These are phyloP conservation scores for Gymnocheta viridis DNA, from an alignment of 2,888 invertebrate genomes.

Conservation along the genomic window DNA sequence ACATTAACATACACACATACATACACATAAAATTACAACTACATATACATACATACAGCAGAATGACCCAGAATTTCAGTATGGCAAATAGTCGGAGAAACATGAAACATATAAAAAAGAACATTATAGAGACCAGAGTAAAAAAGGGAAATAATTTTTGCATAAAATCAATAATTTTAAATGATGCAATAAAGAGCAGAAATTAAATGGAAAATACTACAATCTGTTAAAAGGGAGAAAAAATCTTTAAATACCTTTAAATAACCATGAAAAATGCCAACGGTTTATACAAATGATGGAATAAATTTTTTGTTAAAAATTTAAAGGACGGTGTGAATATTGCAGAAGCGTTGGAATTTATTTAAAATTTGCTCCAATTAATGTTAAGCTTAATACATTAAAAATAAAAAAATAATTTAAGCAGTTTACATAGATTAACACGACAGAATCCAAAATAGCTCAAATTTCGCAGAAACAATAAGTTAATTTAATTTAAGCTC, in stretches of 20 bases:
- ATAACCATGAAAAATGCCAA: constrained; percentile 18
- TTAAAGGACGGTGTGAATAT: not conserved
- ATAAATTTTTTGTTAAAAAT: constrained; percentile 13
- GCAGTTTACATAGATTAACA: too few species aligned
- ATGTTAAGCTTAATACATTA: not conserved
- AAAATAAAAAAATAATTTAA: not conserved
- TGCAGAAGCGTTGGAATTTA: not conserved
- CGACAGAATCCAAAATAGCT: not conserved
- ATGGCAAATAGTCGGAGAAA: constrained; percentile 40
- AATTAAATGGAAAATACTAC: constrained; percentile 60
- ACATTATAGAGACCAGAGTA: constrained; percentile 3
- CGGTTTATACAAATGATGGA: constrained; percentile 3
- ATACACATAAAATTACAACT: constrained; percentile 4
- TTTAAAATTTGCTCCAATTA: not conserved
- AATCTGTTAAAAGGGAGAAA: constrained; percentile 28
- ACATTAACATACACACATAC: constrained; percentile 8
- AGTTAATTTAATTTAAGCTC: not conserved
- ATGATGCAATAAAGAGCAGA: constrained; percentile 65
- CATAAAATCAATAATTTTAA: constrained; percentile 69
- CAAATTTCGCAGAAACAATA: not conserved
- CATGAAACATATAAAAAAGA: constrained; percentile 22
- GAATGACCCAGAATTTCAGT: constrained; percentile 64
- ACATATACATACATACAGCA: not conserved
- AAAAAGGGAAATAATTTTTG: constrained; percentile 60
- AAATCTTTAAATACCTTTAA: constrained; percentile 31